phyloP scores from a whole-genome alignment of 2,113 vertebrate genomes.

The Brachypteracias leptosomus region DNA sequence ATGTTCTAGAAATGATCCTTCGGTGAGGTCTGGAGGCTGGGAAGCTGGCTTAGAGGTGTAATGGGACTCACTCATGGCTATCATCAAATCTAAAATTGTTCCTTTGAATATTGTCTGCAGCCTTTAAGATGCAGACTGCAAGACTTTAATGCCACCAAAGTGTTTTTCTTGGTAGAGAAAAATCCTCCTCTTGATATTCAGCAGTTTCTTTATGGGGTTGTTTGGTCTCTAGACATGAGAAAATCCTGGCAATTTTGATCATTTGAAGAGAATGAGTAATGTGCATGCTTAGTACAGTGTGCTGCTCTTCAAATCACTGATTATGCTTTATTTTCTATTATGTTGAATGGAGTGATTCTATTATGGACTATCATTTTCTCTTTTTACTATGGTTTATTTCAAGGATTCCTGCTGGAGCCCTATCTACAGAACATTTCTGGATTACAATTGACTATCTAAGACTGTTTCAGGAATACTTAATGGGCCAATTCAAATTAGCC shows the following conservation, averaged over 20 bases:
- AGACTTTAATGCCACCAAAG: slow-evolving; percentile 26
- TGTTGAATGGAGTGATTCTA: slow-evolving; percentile 52
- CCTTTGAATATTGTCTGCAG: slow-evolving; percentile 58
- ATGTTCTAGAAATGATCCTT: slow-evolving; percentile 31
- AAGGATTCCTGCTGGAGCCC: slow-evolving; percentile 46
- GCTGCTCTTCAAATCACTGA: slow-evolving; percentile 43
- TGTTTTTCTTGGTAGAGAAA: slow-evolving; percentile 1
- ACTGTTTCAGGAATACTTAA: slow-evolving; percentile 55
- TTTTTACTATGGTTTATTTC: slow-evolving; percentile 33
- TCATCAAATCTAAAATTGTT: slow-evolving; percentile 22
- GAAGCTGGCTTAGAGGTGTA: slow-evolving; percentile 39
- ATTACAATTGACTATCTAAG: slow-evolving; percentile 40
- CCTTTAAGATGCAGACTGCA: slow-evolving; percentile 48
- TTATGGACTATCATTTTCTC: slow-evolving; percentile 57
- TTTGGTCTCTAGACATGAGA: slow-evolving; percentile 22
- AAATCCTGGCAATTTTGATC: slow-evolving; percentile 39
- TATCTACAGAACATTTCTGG: slow-evolving; percentile 36
- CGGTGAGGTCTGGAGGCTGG: background rate
- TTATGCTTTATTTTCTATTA: slow-evolving; percentile 70
- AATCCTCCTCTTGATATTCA: slow-evolving; percentile 49
- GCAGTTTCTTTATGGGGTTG: slow-evolving; percentile 30
- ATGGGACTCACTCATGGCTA: slow-evolving; percentile 24
- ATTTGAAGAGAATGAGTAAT: slow-evolving; percentile 38
- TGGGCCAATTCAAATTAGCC: slow-evolving; percentile 42
- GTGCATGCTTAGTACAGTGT: background rate